phyloP scores from a whole-genome alignment of 1,140 invertebrate species.

The Aricia agestis region DNA sequence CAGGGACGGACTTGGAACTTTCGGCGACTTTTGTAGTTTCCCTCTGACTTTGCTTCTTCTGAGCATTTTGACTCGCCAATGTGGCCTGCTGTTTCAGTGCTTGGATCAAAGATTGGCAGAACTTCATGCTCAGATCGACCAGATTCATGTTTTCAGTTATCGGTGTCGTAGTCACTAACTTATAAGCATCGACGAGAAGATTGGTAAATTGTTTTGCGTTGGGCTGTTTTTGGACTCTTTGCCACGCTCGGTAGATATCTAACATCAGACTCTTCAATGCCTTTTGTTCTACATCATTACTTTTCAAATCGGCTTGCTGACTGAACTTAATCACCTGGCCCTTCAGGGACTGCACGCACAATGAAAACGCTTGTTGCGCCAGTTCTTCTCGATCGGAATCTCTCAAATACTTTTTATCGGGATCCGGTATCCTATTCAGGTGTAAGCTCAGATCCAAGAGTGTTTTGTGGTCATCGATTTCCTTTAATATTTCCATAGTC shows the following conservation, averaged over 20 bases:
- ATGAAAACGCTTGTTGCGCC: conserved; percentile 83
- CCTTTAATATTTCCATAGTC: conserved; percentile 87
- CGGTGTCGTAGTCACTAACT: conserved; percentile 54
- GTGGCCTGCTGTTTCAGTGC: conserved; percentile 58
- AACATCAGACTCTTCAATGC: conserved; percentile 75
- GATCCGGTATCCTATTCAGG: conserved; percentile 86
- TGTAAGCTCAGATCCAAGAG: conserved; percentile 89
- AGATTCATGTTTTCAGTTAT: conserved; percentile 62
- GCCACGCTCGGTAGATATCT: conserved; percentile 80
- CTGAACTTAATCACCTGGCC: conserved; percentile 66
- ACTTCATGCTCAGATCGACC: conserved; percentile 66
- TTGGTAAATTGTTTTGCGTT: conserved; percentile 78
- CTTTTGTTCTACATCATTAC: conserved; percentile 61
- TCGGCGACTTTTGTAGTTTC: conserved; percentile 38
- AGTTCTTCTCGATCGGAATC: conserved; percentile 87
- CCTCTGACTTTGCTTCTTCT: conserved; percentile 47
- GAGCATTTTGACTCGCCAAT: conserved; percentile 42
- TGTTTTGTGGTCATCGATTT: conserved; percentile 87
- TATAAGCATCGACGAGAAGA: conserved; percentile 79
- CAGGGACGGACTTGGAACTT: conserved; percentile 31
- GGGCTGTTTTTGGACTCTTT: conserved; percentile 78
- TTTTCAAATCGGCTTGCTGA: conserved; percentile 63
- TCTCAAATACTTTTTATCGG: conserved; percentile 89
- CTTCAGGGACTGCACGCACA: conserved; percentile 81
- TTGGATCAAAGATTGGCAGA: conserved; percentile 66